phyloP scores from a whole-genome alignment of 2,113 vertebrate species.

The Pelecanus crispus region DNA sequence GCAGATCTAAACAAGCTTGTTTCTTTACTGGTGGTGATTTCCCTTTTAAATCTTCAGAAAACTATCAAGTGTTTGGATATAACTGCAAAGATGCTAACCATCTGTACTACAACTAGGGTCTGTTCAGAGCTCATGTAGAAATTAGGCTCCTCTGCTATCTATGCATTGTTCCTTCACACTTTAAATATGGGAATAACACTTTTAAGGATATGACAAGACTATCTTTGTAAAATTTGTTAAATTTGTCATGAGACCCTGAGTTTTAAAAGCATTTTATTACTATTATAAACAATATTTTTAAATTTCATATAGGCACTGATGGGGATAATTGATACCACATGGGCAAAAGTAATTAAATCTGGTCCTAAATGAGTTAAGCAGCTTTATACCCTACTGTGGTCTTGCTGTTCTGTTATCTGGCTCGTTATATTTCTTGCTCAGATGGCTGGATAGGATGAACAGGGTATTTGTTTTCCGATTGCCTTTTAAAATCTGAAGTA shows the following conservation, averaged over 20 bases:
- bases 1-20: conserved; percentile 15
- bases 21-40: conserved; percentile 1
- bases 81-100: not conserved
- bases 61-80: not conserved
- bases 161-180: not conserved
- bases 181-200: not conserved
- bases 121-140: not conserved
- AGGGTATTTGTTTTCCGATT: not conserved
- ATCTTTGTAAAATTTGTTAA: not conserved
- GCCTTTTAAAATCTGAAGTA: not conserved
- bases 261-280: not conserved
- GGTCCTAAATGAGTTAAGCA: not conserved
- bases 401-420: not conserved
- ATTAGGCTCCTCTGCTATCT: not conserved
- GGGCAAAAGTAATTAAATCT: not conserved
- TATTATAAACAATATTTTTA: not conserved
- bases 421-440: not conserved
- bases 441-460: not conserved
- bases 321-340: not conserved
- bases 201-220: not conserved
- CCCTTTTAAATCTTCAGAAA: not conserved
- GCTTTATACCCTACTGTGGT: not conserved
- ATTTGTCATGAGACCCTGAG: not conserved
- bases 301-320: not conserved
- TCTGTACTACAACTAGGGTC: not conserved